Evolutionary conservation across 2,888 invertebrate species (phyloP), one percentile per base, ranked within the genome.

Genomic region (Colostygia pectinataria): DNA sequence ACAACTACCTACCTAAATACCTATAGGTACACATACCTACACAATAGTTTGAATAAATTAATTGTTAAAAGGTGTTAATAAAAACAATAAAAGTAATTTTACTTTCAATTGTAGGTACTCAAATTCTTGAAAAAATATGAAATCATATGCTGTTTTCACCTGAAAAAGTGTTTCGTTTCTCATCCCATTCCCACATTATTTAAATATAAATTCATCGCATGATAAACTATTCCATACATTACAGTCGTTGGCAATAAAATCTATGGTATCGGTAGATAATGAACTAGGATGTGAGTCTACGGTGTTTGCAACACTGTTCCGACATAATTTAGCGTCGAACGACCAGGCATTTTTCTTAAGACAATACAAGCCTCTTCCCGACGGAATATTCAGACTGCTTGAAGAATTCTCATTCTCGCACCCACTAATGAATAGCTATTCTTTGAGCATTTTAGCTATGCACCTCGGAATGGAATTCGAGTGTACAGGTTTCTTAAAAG

Each of bases 361-460:
- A 90, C 90, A 89, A 90, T 88, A 88, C 87, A 84, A 77, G 80
- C 71, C 74, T 68, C 78, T 70, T 74, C 71, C 79, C 79, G 78
- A 78, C 72, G 84, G 84, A 82, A 84, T 88, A 90, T 88, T 82
- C 85, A 82, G 83, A 85, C 82, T 83, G 80, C 84, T 76, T 83
- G 66, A 83, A 83, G 88, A 89, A 90, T 90, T 85, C 86, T 86
- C 80, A 89, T 88, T 87, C 88, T 90, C 89, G 88, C 90, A 80
- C 89, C 87, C 82, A 75, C 88, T 90, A 90, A 89, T 90, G 90
- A 90, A 90, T 89, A 90, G 86, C 86, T 88, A 90, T 90, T 87
- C 89, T 87, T 81, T 77, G 80, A 82, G 86, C 83, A 90, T 90
- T 89, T 90, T 88, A 90, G 88, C 90, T 89, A 90, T 90, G 90